Evolutionary conservation across 1,140 invertebrate species (phyloP).

Genomic region (Lerema accius): DNA sequence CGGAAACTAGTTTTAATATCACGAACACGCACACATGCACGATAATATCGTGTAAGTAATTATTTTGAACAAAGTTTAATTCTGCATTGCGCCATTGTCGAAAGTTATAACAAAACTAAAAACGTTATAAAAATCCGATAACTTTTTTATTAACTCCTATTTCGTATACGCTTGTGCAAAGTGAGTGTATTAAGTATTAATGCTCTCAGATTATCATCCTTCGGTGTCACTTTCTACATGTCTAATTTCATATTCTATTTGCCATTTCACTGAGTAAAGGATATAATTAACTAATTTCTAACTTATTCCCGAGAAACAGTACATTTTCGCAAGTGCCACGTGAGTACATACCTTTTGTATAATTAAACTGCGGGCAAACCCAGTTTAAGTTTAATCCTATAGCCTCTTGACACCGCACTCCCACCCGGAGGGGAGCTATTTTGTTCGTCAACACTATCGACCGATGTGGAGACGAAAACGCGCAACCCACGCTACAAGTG

Average conservation of each 20-base stretch:
- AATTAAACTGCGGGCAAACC: slow-evolving; percentile 80
- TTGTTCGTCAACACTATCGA: slow-evolving; percentile 81
- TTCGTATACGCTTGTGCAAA: slow-evolving; percentile 42
- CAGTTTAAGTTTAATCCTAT: slow-evolving; percentile 82
- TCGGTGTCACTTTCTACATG: slow-evolving; percentile 57
- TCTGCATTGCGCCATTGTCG: slow-evolving; percentile 59
- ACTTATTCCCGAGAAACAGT: slow-evolving; percentile 65
- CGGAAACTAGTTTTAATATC: slow-evolving; percentile 48
- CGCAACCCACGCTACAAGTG: slow-evolving; percentile 61
- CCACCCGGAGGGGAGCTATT: slow-evolving; percentile 74
- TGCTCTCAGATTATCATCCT: slow-evolving; percentile 47
- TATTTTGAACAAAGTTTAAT: slow-evolving; percentile 61
- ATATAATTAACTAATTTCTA: slow-evolving; percentile 77
- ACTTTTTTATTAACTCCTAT: slow-evolving; percentile 24
- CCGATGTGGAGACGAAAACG: slow-evolving; percentile 70
- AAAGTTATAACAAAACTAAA: slow-evolving; percentile 50
- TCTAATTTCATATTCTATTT: slow-evolving; percentile 72
- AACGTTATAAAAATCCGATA: slow-evolving; percentile 48
- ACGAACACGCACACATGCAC: slow-evolving; percentile 46
- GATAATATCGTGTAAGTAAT: slow-evolving; percentile 50
- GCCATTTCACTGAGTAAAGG: slow-evolving; percentile 61
- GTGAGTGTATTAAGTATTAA: slow-evolving; percentile 51
- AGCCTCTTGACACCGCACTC: slow-evolving; percentile 80
- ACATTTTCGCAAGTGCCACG: slow-evolving; percentile 68
- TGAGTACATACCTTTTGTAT: slow-evolving; percentile 78